A percentile compares a stretch with the other conserved stretches of the same genome.
These are phyloP conservation scores for Danaus melanippus DNA, from an alignment of 1,140 invertebrate genomes.

Conservation along the genomic window DNA sequence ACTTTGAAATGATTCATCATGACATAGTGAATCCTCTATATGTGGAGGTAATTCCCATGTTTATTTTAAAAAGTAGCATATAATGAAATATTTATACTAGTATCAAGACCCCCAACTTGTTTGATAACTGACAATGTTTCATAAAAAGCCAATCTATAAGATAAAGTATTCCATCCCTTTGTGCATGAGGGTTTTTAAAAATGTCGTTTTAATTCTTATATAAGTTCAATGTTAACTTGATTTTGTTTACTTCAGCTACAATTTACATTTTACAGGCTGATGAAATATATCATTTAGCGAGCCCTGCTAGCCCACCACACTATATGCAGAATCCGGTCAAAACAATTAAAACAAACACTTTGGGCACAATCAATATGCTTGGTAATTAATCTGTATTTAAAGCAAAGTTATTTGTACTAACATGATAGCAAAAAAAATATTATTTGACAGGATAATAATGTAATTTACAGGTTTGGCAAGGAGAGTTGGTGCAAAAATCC, in stretches of 20 bases:
- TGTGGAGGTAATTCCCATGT: conserved; percentile 79
- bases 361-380: conserved; percentile 99
- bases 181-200: too few species aligned
- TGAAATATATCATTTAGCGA: conserved; percentile 99
- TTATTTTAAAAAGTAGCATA: too few species aligned
- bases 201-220: too few species aligned
- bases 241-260: too few species aligned
- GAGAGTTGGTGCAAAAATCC: conserved; percentile 92
- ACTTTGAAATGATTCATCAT: conserved; percentile 99
- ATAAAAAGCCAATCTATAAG: too few species aligned
- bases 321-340: conserved; percentile 99
- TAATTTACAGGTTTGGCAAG: conserved; percentile 85
- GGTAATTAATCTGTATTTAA: conserved; percentile 74
- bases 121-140: too few species aligned
- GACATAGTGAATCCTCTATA: conserved; percentile 99
- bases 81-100: too few species aligned
- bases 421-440: too few species aligned
- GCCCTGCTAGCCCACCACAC: conserved; percentile 98
- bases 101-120: too few species aligned
- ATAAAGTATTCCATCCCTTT: too few species aligned
- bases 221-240: too few species aligned
- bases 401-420: background rate
- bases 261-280: conserved; percentile 78
- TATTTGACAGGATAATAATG: too few species aligned
- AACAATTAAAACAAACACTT: conserved; percentile 99